Conservation (phyloP, 1,140 invertebrate species). For the Phenacoccus solenopsis region DNA sequence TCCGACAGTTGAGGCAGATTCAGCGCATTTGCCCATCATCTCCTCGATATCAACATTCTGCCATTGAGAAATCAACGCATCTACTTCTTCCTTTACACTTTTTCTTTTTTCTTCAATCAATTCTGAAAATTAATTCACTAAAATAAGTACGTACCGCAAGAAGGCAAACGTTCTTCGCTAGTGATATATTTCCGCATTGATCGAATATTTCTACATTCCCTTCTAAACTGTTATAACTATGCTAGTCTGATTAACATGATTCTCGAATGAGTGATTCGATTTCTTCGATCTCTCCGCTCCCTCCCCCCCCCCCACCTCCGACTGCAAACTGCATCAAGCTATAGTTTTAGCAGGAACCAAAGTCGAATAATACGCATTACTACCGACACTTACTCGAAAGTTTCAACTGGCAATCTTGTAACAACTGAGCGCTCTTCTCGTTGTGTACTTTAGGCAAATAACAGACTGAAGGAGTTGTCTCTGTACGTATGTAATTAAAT, state of each 20-base stretch:
- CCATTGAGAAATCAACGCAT: neutral
- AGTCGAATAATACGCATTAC: too few species aligned
- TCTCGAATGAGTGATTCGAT: too few species aligned
- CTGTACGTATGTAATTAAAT: constrained; percentile 74
- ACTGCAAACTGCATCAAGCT: too few species aligned
- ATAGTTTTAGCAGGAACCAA: too few species aligned
- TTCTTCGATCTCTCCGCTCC: too few species aligned
- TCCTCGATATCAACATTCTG: neutral
- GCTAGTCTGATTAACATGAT: neutral
- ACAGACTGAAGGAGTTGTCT: constrained; percentile 71
- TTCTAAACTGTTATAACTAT: neutral
- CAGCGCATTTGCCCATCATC: neutral
- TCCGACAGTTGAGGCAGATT: neutral
- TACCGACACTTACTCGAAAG: neutral
- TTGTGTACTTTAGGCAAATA: constrained; percentile 66
- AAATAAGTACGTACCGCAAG: too few species aligned
- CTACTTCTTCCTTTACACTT: constrained; percentile 7
- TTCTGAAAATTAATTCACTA: neutral
- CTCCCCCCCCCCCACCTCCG: too few species aligned
- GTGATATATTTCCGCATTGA: too few species aligned
- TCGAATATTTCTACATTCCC: too few species aligned
- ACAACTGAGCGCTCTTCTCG: constrained; percentile 40
- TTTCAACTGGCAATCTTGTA: constrained; percentile 26
- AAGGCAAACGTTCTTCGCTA: too few species aligned
- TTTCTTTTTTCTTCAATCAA: neutral